Base-by-base conservation (phyloP, 2,888 invertebrate genomes). In the Ophonus ardosiacus region DNA sequence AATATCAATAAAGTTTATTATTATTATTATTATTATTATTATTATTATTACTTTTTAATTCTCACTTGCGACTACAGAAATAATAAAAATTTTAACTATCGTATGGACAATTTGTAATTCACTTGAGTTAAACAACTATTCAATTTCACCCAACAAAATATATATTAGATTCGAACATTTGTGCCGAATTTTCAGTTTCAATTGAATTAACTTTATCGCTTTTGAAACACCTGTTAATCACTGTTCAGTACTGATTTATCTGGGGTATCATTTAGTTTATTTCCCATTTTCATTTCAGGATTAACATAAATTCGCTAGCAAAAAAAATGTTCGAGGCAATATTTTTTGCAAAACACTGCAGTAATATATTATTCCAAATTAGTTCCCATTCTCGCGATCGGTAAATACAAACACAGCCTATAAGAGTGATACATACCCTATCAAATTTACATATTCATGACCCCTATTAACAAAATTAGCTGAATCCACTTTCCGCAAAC, bases 391-490 rank as follows among this genome's bases (percentile, higher is more conserved):
- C 31, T 59, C 8, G 21, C 63, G 10, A 63, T 63, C 24, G 21
- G 63, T 24, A 61, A 63, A 63, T 63, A 63, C 63, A 63, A 63
- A 63, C 63, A 63, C 63, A 8, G 63, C 10, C 63, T 63, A 63
- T 18, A 63, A 63, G 63, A 63, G 63, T 63, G 63, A 63, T 63
- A 63, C 63, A 63, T 63, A 63, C 63, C 24, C 63, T 63, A 63
- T 63, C 13, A 21, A 63, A 63, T 63, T 63, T 63, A 63, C 63
- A 63, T 63, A 63, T 63, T 63, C 63, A 63, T 63, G 63, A 63
- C 63, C 63, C 63, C 24, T 63, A 63, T 63, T 63, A 63, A 63
- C 63, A 63, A 63, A 63, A 63, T 63, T 63, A 63, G 63, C 63
- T 63, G 21, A 63, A 63, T 24, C 63, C 63, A 63, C 13, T 63